Evolutionary conservation across 2,888 invertebrate species (phyloP), one percentile per base, ranked within the genome.

Genomic region (Eledona agricola): DNA sequence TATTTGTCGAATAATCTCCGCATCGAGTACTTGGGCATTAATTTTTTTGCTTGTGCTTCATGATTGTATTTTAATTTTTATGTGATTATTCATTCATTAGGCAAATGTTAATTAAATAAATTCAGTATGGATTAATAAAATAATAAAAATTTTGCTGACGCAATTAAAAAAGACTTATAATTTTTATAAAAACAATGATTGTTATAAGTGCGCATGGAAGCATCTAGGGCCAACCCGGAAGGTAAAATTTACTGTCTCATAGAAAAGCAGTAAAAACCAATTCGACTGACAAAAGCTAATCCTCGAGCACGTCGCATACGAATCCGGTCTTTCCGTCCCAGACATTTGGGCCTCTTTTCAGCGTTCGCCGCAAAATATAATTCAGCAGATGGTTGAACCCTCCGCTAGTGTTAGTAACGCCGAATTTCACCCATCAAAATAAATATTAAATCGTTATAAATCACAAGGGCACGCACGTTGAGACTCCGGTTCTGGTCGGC

Each of bases 401-500:
- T 71, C 67, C 65, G 51, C 64, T 65, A 70, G 71, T 72, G 73
- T 76, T 77, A 74, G 77, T 75, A 72, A 76, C 76, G 77, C 76
- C 68, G 76, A 76, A 76, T 77, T 77, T 76, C 74, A 77, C 75
- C 77, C 76, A 76, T 77, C 77, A 77, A 77, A 77, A 77, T 77
- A 77, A 77, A 77, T 77, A 77, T 77, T 76, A 77, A 77, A 77
- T 77, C 75, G 73, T 73, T 74, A 77, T 77, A 77, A 77, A 77
- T 77, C 76, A 75, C 49, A 66, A 63, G 64, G 69, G 70, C 60
- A 58, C 67, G 59, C 58, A 42, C 53, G 16, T 26, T 25, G 35
- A 35, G 47, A 13, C 35, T 52, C 40, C 45, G 28, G 64, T 62
- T 58, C 47, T 56, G 64, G 62, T 61, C 51, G 67, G 64, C 63